Conservation (phyloP, 1,140 invertebrate genomes). For the Helicorthomorpha holstii region DNA sequence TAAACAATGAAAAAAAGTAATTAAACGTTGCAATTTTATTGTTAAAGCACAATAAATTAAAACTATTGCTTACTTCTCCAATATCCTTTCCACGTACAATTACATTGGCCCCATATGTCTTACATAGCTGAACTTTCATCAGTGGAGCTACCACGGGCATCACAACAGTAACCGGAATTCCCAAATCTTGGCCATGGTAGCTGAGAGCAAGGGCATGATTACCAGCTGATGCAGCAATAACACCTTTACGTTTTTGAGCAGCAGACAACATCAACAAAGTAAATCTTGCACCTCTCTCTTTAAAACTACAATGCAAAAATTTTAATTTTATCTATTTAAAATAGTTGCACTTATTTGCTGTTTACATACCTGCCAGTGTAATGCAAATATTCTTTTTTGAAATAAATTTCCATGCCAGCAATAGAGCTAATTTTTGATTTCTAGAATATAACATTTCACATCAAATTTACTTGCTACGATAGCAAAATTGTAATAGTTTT, state of each 20-base stretch:
- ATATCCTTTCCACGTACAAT: slow-evolving; percentile 69
- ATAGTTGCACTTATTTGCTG: slow-evolving; percentile 7
- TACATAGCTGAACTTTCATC: slow-evolving; percentile 82
- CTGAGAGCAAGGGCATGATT: slow-evolving; percentile 78
- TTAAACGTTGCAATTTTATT: no score
- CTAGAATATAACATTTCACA: slow-evolving; percentile 25
- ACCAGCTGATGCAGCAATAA: slow-evolving; percentile 80
- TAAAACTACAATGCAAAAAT: slow-evolving; percentile 45
- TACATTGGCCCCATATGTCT: slow-evolving; percentile 63
- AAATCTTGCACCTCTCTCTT: slow-evolving; percentile 78
- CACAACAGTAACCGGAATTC: slow-evolving; percentile 74
- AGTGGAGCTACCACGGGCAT: slow-evolving; percentile 83
- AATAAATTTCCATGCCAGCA: slow-evolving; percentile 66
- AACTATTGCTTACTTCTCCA: slow-evolving; percentile 42
- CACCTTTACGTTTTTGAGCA: slow-evolving; percentile 52
- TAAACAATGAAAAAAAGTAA: slow-evolving; percentile 17
- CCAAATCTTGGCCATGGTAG: slow-evolving; percentile 65
- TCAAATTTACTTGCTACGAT: neutral
- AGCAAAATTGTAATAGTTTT: neutral
- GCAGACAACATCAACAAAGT: slow-evolving; percentile 54
- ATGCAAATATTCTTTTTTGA: slow-evolving; percentile 87
- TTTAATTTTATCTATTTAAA: neutral
- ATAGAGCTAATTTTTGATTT: slow-evolving; percentile 57
- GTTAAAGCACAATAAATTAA: no score
- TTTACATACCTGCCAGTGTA: slow-evolving; percentile 59